phyloP scores from a whole-genome alignment of 2,888 invertebrate species.

The Drosophila suboccidentalis region DNA sequence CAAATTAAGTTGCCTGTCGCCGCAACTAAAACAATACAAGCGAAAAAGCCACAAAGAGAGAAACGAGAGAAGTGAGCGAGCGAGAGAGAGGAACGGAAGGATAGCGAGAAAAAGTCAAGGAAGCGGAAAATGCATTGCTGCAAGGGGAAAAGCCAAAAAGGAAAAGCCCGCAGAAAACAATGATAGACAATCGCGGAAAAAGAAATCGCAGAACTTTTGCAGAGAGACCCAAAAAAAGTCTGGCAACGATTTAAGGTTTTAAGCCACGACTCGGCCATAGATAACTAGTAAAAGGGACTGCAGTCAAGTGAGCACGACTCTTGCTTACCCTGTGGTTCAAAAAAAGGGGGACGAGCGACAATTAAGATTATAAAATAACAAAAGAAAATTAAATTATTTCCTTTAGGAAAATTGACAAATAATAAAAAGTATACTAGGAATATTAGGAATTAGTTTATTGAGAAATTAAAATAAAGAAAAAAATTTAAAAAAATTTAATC shows the following conservation, averaged over 20 bases:
- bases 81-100: slow-evolving; percentile 12
- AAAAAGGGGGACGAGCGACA: too few species aligned
- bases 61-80: background rate
- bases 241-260: slow-evolving; percentile 43
- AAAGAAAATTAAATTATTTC: too few species aligned
- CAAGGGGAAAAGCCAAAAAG: slow-evolving; percentile 6
- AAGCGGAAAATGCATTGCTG: slow-evolving; percentile 47
- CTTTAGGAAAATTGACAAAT: too few species aligned
- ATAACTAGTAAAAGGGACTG: background rate
- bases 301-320: background rate
- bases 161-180: slow-evolving; percentile 48
- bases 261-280: slow-evolving; percentile 10
- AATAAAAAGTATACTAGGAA: too few species aligned
- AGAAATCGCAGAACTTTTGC: slow-evolving; percentile 41
- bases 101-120: slow-evolving; percentile 23
- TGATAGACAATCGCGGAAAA: slow-evolving; percentile 40
- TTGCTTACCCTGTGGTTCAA: background rate
- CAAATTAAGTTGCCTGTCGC: slow-evolving; percentile 65
- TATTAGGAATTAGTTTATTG: too few species aligned
- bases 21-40: slow-evolving; percentile 45
- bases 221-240: slow-evolving; percentile 37
- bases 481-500: too few species aligned
- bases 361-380: too few species aligned
- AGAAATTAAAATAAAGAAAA: too few species aligned
- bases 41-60: background rate